phyloP scores from a whole-genome alignment of 2,797 vertebrate genomes.

The Notolepis coatsorum region DNA sequence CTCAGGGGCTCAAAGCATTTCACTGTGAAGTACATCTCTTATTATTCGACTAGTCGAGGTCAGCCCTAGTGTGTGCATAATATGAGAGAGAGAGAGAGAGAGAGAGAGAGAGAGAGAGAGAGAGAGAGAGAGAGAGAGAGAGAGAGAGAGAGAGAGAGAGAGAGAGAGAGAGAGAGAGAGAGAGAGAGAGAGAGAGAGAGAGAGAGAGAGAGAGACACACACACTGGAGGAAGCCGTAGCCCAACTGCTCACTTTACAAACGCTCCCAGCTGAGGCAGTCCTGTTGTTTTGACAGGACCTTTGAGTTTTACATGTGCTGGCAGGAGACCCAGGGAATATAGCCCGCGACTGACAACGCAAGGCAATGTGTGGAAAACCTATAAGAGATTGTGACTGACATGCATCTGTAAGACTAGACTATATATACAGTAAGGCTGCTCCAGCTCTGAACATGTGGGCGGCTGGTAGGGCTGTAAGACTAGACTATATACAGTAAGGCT shows the following conservation, averaged over 20 bases:
- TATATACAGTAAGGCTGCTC: slow-evolving; percentile 46
- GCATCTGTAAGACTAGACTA: slow-evolving; percentile 49
- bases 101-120: no score
- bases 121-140: no score
- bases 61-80: no score
- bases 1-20: no score
- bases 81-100: no score
- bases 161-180: no score
- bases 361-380: slow-evolving; percentile 71
- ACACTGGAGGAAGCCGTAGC: slow-evolving; percentile 64
- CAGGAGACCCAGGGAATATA: slow-evolving; percentile 77
- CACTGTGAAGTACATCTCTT: no score
- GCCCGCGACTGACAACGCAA: slow-evolving; percentile 73
- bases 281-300: slow-evolving; percentile 78
- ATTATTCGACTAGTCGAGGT: no score
- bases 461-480: no score
- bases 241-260: slow-evolving; percentile 81
- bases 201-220: no score
- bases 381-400: slow-evolving; percentile 65
- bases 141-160: no score
- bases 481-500: slow-evolving; percentile 40
- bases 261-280: slow-evolving; percentile 76
- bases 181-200: no score
- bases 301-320: slow-evolving; percentile 77
- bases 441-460: slow-evolving; percentile 30